phyloP scores from a whole-genome alignment of 2,113 vertebrate species.

The Oreotragus oreotragus region DNA sequence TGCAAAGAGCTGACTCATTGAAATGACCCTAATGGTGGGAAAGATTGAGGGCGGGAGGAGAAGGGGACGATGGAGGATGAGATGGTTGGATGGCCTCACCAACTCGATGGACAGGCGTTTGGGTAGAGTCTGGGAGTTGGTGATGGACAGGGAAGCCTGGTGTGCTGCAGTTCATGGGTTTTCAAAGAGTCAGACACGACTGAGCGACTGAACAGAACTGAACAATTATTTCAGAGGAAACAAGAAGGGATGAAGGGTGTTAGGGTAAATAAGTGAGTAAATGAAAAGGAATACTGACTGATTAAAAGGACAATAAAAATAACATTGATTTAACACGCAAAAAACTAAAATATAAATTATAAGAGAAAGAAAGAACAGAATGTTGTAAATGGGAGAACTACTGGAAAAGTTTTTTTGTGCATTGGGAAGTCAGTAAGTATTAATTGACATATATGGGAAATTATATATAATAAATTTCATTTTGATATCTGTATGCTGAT shows the following conservation, averaged over 20 bases:
- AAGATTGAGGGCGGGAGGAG: neutral
- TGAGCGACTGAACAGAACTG: neutral
- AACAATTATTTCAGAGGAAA: neutral
- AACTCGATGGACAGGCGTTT: neutral
- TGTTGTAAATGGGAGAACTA: neutral
- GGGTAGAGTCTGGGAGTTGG: neutral
- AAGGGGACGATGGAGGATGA: neutral
- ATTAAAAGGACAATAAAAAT: neutral
- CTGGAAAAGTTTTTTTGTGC: neutral
- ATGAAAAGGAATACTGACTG: neutral
- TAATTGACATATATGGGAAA: neutral
- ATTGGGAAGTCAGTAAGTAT: neutral
- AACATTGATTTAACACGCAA: neutral
- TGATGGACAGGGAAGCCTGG: neutral
- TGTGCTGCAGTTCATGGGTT: neutral
- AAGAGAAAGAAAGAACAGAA: neutral
- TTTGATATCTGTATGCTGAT: neutral
- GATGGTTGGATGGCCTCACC: neutral
- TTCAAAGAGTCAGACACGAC: accelerated
- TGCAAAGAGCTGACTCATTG: neutral
- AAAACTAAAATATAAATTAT: neutral
- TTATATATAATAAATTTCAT: neutral
- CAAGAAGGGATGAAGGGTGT: neutral
- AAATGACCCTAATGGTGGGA: neutral
- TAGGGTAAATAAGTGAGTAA: neutral